phyloP scores from a whole-genome alignment of 1,140 invertebrate genomes.

The Hypsibius dujardini region DNA sequence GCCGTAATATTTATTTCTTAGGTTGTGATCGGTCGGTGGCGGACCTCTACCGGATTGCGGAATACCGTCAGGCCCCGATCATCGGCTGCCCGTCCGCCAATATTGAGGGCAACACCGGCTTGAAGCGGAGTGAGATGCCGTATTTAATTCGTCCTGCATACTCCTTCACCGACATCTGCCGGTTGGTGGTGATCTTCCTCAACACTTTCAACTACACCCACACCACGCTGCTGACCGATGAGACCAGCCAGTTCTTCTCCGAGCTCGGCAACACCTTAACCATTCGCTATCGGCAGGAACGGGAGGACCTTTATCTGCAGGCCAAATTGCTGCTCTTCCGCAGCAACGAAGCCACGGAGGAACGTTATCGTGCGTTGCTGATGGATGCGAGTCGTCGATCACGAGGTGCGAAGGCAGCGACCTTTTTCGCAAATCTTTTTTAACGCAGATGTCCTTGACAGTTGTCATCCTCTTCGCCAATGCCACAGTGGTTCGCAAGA shows the following conservation, averaged over 20 bases:
- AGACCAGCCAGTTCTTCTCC: background rate
- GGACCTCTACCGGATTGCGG: too few species aligned
- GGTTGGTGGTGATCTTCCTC: background rate
- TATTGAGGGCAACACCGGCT: too few species aligned
- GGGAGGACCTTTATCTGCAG: background rate
- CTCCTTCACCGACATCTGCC: background rate
- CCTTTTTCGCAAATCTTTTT: too few species aligned
- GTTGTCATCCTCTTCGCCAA: conserved; percentile 1
- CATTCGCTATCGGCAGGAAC: background rate
- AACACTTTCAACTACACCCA: background rate
- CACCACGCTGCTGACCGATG: background rate
- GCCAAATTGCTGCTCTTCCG: background rate
- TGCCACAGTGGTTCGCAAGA: background rate
- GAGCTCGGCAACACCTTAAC: background rate
- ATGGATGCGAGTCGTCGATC: background rate
- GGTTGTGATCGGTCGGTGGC: too few species aligned
- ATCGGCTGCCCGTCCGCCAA: too few species aligned
- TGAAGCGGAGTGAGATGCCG: too few species aligned
- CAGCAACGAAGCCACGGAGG: background rate
- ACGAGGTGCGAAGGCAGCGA: too few species aligned
- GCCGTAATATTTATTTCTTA: too few species aligned
- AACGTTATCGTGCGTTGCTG: background rate
- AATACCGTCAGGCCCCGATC: too few species aligned
- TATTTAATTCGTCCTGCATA: too few species aligned
- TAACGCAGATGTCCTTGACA: background rate